Evolutionary conservation across 1,140 invertebrate species (phyloP), one percentile per base, ranked within the genome.

Genomic region (Maniola jurtina): DNA sequence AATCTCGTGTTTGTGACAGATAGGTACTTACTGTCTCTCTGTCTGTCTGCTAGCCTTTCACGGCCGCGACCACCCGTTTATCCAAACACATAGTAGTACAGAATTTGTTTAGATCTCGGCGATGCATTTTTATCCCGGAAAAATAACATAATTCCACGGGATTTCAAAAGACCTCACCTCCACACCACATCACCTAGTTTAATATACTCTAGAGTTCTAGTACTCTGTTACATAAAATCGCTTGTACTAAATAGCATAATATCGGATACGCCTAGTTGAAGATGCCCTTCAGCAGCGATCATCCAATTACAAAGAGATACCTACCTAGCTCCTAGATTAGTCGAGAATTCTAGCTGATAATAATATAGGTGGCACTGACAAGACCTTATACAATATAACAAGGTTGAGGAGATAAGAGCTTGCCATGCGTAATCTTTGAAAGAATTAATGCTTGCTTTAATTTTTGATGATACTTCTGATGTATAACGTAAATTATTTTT

Each of bases 181-280:
- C n/a, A n/a, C n/a, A n/a, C n/a, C n/a, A n/a, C n/a, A n/a, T n/a
- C n/a, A n/a, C n/a, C 6, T 42, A 42, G 6, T 42, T 42, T 6
- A 9, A 42, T 42, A 42, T 9, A 42, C n/a, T n/a, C n/a, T 42
- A 3, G 40, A 42, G 10, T 6, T 38, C 6, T 6, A 42, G 6
- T 8, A 6, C 40, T 38, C 36, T 40, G 38, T 7, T 40, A 40
- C 10, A n/a, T 11, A 9, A 45, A 9, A 45, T 11, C 5, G 42
- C 13, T 25, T 11, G 13, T 35, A 35, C 6, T 52, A 25, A 16
- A 52, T 25, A 52, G 10, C 16, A 25, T 16, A 61, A 61, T 57
- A 61, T 67, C 60, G 67, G 67, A 69, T 64, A 69, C 59, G 40
- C 55, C 67, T 64, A 36, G 61, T 64, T 69, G 61, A 64, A 36